Base-by-base conservation (phyloP, 2,797 vertebrate genomes). In the Epinephelus awoara region DNA sequence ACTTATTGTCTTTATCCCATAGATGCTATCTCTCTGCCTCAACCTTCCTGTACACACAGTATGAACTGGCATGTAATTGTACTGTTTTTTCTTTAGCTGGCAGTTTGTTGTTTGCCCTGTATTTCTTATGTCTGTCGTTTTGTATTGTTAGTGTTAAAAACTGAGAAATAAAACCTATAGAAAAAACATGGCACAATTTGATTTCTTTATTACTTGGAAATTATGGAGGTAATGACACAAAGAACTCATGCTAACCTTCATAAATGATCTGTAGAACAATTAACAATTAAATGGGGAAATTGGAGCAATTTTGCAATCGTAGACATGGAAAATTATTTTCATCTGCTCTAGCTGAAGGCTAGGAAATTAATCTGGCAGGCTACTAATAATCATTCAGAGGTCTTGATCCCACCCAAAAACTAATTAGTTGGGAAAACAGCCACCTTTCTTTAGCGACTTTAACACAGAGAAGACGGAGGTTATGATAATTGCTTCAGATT, bases 281-380 rank as follows among this genome's bases (percentile, higher is more conserved):
- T 71, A 23, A 21, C 18, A 42, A 12, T 27, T 77, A 34, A 77
- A 77, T 62, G 46, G 57, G 15, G 25, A 69, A 79, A 79, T n/a
- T 57, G 12, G 1, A 42, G 21, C 5, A n/a, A 34, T 75, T 61
- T 59, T 69, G 9, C 18, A 57, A 50, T 29, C 55, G 21, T 13
- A 64, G 62, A 64, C 54, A 34, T 23, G 23, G 44, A n/a, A 49
- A 82, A 67, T 49, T 23, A 66, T 63, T 14, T 59, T 59, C 7
- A 42, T 54, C 25, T n/a, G 50, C 40, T 23, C 15, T 51, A 49
- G 19, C 66, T 71, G 10, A 54, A 59, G 47, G 54, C 73, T 42
- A 50, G 2, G 61, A 27, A 64, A 76, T 74, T 13, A 63, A 66
- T 72, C 46, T 55, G 18, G 19, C 56, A 46, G 44, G 54, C 23